phyloP scores from a whole-genome alignment of 30 jellyfish, hydroid and myxozoan genomes.

The Aurelia aurita complex sp. Pacific region DNA sequence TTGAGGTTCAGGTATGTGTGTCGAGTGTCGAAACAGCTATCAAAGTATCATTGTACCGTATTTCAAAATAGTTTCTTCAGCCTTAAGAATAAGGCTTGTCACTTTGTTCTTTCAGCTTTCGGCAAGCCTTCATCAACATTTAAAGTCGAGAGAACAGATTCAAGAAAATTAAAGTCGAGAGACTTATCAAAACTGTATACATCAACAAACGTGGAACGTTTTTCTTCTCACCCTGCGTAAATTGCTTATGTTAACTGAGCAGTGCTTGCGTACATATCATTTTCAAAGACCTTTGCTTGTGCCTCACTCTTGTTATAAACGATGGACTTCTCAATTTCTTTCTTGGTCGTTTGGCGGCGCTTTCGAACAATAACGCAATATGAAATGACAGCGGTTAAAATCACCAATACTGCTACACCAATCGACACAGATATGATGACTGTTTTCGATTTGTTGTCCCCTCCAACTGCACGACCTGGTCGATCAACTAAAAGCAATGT shows the following conservation, averaged over 20 bases:
- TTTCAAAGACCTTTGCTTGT: slow-evolving; percentile 32
- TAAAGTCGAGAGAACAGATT: too few species aligned
- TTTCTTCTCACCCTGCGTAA: too few species aligned
- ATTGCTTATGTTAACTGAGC: slow-evolving; percentile 13
- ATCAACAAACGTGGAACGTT: too few species aligned
- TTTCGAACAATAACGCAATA: not conserved
- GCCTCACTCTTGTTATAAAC: slow-evolving; percentile 13
- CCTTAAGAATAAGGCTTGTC: too few species aligned
- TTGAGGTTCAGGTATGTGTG: too few species aligned
- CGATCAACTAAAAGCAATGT: not conserved
- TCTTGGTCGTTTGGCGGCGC: not conserved
- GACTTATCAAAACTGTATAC: too few species aligned
- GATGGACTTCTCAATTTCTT: not conserved
- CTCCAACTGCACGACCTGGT: slow-evolving; percentile 1
- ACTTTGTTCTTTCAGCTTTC: too few species aligned
- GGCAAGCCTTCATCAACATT: too few species aligned
- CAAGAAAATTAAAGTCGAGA: too few species aligned
- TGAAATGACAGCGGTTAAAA: not conserved
- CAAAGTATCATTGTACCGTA: too few species aligned
- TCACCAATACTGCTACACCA: slow-evolving; percentile 11
- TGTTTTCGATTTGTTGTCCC: not conserved
- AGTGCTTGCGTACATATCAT: slow-evolving; percentile 28
- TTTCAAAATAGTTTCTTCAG: too few species aligned
- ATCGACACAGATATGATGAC: not conserved
- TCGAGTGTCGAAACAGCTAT: too few species aligned